Evolutionary conservation across 2,113 vertebrate species (phyloP), one percentile per base, ranked within the genome.

Genomic region (Sitta europaea): DNA sequence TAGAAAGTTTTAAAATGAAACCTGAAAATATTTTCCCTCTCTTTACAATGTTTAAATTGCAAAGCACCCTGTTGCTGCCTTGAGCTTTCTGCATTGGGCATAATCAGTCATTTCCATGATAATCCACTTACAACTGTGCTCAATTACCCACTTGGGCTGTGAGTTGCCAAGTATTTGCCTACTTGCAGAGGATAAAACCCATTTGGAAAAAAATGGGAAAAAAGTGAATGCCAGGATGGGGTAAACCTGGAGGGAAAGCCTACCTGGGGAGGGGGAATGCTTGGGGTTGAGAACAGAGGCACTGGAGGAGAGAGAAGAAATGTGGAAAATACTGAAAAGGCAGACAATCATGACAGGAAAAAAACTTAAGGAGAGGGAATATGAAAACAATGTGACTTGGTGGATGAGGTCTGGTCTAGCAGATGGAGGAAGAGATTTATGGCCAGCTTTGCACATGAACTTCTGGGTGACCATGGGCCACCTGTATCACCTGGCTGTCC

Each of bases 31-130:
- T 90, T 96, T 95, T 74, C 72, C 58, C 45, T 80, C 71, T 88
- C 82, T 90, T 90, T 94, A 80, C 79, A 90, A 11, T 86, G 70
- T 95, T 95, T 90, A 83, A 93, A 95, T 93, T 90, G 71, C 92
- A 93, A 92, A 94, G 90, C 85, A 90, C 90, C 96, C 94, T 88
- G 88, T 91, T 94, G 94, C 90, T 96, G 90, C 90, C 92, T 90
- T 96, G 92, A 96, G 92, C 88, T 94, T 92, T 93, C 76, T 77
- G 48, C 65, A 20, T 47, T 94, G 85, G 88, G 76, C 67, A 88
- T 92, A 95, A 93, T 95, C 75, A 93, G 85, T 95, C 76, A 90
- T 95, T 96, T 95, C 82, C 74, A 83, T 90, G 90, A 66, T 94
- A 94, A 96, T 94, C 94, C 92, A 92, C 85, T 96, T 90, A 90